These are phyloP conservation scores for Apocrypta bakeri DNA, from an alignment of 1,140 invertebrate species.

Conservation along the genomic window DNA sequence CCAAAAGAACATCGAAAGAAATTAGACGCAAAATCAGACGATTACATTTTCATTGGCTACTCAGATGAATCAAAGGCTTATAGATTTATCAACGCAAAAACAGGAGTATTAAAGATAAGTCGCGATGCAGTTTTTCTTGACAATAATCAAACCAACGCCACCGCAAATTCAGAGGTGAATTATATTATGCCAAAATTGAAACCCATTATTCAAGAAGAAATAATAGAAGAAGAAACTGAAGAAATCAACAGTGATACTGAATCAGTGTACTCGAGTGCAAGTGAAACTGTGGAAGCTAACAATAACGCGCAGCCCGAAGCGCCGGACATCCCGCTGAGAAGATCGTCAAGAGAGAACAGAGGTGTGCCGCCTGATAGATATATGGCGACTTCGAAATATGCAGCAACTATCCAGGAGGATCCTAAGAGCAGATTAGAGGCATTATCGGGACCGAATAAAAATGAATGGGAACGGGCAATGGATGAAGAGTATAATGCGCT, in stretches of 20 bases:
- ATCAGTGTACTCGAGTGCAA: background rate
- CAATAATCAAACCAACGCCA: background rate
- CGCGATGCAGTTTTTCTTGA: slow-evolving; percentile 49
- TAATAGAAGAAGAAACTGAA: no score
- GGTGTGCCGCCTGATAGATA: background rate
- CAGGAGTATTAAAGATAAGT: background rate
- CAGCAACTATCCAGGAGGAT: background rate
- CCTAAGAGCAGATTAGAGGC: background rate
- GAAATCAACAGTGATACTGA: no score
- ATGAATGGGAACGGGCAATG: background rate
- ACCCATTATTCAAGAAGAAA: no score
- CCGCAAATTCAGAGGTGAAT: background rate
- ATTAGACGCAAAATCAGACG: background rate
- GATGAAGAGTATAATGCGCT: slow-evolving; percentile 35
- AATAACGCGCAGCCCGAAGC: background rate
- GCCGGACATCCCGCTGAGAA: background rate
- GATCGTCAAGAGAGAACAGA: background rate
- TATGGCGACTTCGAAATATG: background rate
- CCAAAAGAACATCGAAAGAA: slow-evolving; percentile 24
- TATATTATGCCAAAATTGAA: no score
- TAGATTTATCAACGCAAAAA: background rate
- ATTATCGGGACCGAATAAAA: background rate
- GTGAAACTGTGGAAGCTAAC: background rate
- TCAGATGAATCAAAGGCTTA: background rate
- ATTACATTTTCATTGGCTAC: slow-evolving; percentile 1